Evolutionary conservation across 53 echinoderm and acorn worm genomes (phyloP).

Genomic region (Echinarachnius parma): DNA sequence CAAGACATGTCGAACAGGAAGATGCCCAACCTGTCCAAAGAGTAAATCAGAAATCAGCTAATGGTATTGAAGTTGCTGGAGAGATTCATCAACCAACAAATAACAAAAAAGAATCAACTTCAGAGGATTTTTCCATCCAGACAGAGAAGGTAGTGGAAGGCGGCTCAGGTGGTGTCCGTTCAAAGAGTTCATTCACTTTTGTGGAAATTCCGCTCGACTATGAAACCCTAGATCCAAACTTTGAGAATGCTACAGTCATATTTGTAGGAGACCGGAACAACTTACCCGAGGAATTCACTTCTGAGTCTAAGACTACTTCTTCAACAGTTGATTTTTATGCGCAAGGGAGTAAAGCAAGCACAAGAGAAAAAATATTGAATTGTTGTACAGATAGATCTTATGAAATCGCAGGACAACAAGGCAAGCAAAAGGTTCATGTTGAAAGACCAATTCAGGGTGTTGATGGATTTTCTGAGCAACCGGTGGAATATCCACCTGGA

Average conservation of each 20-base stretch:
- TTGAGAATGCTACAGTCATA: slow-evolving; percentile 4
- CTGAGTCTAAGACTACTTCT: not conserved
- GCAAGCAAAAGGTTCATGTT: not conserved
- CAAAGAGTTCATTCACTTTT: slow-evolving; percentile 14
- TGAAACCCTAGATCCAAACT: not conserved
- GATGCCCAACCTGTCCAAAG: no score
- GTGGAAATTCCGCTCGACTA: not conserved
- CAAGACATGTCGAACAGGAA: not conserved
- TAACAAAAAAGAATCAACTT: not conserved
- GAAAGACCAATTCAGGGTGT: no score
- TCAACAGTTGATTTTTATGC: not conserved
- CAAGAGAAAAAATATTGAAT: not conserved
- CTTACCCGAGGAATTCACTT: not conserved
- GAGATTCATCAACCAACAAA: not conserved
- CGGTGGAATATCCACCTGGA: no score
- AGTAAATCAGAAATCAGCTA: no score
- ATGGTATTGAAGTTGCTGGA: not conserved
- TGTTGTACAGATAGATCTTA: not conserved
- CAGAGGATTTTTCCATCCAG: no score
- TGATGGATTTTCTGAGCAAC: no score
- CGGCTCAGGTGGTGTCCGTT: not conserved
- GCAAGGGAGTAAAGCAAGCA: not conserved
- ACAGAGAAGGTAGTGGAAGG: not conserved
- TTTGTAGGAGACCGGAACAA: slow-evolving; percentile 19
- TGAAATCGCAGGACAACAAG: not conserved